These are phyloP conservation scores for Strigops habroptila DNA, from an alignment of 2,113 vertebrate species.

Conservation along the genomic window DNA sequence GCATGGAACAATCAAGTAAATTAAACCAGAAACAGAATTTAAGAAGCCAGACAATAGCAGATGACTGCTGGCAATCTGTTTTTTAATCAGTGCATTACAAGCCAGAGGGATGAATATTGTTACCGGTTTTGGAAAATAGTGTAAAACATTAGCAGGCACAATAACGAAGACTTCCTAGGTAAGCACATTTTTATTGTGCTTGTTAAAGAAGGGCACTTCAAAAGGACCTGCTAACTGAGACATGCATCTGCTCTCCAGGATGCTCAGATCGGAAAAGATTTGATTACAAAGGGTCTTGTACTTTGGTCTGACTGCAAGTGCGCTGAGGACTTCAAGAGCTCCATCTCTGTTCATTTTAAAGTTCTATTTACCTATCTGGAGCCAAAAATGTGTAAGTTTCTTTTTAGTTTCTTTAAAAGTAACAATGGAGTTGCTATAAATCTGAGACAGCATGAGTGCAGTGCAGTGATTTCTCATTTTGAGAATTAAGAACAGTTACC, in stretches of 20 bases:
- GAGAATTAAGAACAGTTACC: not conserved
- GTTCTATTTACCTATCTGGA: constrained; percentile 43
- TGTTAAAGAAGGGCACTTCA: not conserved
- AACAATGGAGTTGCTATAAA: not conserved
- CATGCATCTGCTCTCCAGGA: not conserved
- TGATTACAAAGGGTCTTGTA: not conserved
- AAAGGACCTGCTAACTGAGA: not conserved
- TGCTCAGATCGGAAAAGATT: not conserved
- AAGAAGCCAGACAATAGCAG: constrained; percentile 67
- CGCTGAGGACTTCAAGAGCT: not conserved
- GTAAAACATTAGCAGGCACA: constrained; percentile 58
- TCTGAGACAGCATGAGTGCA: not conserved
- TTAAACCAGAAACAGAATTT: constrained; percentile 70
- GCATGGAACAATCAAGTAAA: constrained; percentile 75
- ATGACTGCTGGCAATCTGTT: constrained; percentile 76
- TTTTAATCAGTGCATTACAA: constrained; percentile 74
- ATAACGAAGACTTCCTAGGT: constrained; percentile 42
- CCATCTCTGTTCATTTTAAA: constrained; percentile 10
- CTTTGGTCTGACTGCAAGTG: not conserved
- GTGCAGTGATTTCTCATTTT: constrained; percentile 15
- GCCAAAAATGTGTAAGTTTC: constrained; percentile 48
- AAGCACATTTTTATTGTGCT: constrained; percentile 37
- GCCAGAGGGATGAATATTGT: constrained; percentile 71
- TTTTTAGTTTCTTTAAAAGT: constrained; percentile 51
- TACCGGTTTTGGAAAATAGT: constrained; percentile 47